Evolutionary conservation across 2,888 invertebrate genomes (phyloP).

Genomic region (Tineola bisselliella): DNA sequence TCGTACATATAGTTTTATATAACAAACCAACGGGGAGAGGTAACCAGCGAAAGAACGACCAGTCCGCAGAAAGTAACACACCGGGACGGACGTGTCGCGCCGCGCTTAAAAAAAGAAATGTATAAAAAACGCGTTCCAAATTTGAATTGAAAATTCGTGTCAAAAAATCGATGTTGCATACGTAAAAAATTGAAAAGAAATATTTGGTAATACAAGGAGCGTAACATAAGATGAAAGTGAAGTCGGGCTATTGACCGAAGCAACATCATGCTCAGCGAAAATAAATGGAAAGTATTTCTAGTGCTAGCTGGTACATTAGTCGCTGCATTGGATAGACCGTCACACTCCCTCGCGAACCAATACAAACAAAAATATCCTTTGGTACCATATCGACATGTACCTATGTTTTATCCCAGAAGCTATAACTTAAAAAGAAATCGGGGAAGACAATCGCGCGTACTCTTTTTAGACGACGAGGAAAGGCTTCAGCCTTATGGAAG

Average conservation of each 20-base stretch:
- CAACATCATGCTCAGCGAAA: constrained; percentile 60
- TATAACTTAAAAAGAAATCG: constrained; percentile 31
- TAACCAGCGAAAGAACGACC: neutral
- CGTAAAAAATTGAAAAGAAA: neutral
- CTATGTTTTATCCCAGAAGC: constrained; percentile 49
- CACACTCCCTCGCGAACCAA: constrained; percentile 48
- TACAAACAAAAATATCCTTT: constrained; percentile 27
- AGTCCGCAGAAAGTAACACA: neutral
- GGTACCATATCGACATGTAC: constrained; percentile 31
- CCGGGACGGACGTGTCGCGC: neutral
- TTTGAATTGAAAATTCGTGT: neutral
- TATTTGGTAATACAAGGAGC: neutral
- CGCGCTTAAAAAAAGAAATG: neutral
- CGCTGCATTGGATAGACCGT: constrained; percentile 40
- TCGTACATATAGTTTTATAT: constrained; percentile 5
- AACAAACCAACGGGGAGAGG: neutral
- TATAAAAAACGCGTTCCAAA: constrained; percentile 5
- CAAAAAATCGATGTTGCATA: constrained; percentile 8
- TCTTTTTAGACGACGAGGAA: constrained; percentile 52
- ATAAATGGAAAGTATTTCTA: constrained; percentile 61
- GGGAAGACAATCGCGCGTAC: constrained; percentile 34
- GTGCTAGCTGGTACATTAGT: constrained; percentile 42
- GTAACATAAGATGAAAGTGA: constrained; percentile 54
- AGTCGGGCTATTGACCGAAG: constrained; percentile 52
- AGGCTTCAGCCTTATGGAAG: constrained; percentile 40